A percentile compares a stretch with the other conserved stretches of the same genome.
These are phyloP conservation scores for Drosophila meridionalis DNA, from an alignment of 2,888 invertebrate genomes.

Conservation along the genomic window DNA sequence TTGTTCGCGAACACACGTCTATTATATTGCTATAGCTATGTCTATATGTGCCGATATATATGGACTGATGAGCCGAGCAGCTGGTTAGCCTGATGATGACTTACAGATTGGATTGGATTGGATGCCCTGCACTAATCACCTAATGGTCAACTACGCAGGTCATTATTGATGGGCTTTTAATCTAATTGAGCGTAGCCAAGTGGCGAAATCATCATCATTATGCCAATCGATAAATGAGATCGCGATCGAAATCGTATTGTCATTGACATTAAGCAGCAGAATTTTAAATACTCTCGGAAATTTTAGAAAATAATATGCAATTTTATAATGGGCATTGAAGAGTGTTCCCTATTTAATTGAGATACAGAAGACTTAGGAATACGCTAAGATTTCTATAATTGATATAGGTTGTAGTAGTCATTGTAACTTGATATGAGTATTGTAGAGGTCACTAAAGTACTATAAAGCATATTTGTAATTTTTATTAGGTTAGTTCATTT, in stretches of 20 bases:
- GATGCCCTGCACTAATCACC: slow-evolving; percentile 29
- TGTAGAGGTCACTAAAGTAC: neutral
- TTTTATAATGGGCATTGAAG: neutral
- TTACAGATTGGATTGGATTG: slow-evolving; percentile 3
- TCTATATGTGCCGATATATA: slow-evolving; percentile 1
- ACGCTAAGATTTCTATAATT: neutral
- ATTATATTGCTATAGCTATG: neutral
- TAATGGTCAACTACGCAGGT: slow-evolving; percentile 35
- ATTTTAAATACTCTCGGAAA: slow-evolving; percentile 8
- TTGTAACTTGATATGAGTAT: neutral
- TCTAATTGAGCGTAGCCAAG: slow-evolving; percentile 69
- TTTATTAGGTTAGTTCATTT: too few relatives aligned
- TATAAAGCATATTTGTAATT: too few relatives aligned
- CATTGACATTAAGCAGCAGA: slow-evolving; percentile 19
- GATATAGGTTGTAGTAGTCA: neutral
- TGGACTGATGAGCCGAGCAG: neutral
- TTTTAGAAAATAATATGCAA: neutral
- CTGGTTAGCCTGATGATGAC: slow-evolving; percentile 1
- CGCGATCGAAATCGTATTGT: slow-evolving; percentile 34
- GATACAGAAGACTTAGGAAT: neutral
- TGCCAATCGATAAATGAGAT: slow-evolving; percentile 26
- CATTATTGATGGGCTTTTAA: slow-evolving; percentile 63
- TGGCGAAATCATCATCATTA: slow-evolving; percentile 33
- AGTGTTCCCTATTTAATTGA: neutral
- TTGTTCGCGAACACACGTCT: slow-evolving; percentile 20